Conservation (phyloP, 2,888 invertebrate genomes). For the Amblyjoppa proteus region DNA sequence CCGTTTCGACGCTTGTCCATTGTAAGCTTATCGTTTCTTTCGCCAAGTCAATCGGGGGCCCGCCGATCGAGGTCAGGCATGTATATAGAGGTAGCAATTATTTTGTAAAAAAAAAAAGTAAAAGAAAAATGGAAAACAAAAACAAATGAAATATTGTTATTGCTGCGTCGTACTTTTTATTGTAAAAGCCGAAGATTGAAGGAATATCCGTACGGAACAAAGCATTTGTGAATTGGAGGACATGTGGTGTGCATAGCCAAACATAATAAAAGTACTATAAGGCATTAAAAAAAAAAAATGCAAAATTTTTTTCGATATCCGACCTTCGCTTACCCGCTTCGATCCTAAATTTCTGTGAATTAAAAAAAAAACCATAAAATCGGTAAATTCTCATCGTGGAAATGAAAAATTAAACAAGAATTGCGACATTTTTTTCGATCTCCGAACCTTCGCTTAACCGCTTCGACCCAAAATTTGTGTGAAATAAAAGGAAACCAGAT, state of each 20-base stretch:
- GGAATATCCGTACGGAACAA: conserved; percentile 27
- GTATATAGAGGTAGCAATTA: conserved; percentile 75
- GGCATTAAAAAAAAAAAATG: conserved; percentile 63
- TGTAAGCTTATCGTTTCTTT: conserved; percentile 55
- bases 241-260: conserved; percentile 73
- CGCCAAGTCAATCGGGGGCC: conserved; percentile 47
- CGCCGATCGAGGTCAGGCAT: conserved; percentile 70
- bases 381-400: conserved; percentile 45
- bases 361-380: too few relatives aligned
- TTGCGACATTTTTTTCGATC: too few relatives aligned
- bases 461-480: too few relatives aligned
- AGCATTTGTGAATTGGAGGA: conserved; percentile 70
- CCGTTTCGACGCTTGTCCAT: conserved; percentile 53
- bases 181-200: conserved; percentile 54
- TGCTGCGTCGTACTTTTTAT: conserved; percentile 75
- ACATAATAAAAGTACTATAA: conserved; percentile 77
- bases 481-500: too few relatives aligned
- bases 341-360: conserved; percentile 4
- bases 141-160: conserved; percentile 74
- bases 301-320: background rate
- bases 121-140: background rate
- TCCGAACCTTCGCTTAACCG: too few relatives aligned
- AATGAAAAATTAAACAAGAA: too few relatives aligned
- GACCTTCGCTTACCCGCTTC: background rate
- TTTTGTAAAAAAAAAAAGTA: conserved; percentile 71